These are phyloP conservation scores for Vulpes vulpes DNA, from an alignment of 2,113 vertebrate species.

Conservation along the genomic window DNA sequence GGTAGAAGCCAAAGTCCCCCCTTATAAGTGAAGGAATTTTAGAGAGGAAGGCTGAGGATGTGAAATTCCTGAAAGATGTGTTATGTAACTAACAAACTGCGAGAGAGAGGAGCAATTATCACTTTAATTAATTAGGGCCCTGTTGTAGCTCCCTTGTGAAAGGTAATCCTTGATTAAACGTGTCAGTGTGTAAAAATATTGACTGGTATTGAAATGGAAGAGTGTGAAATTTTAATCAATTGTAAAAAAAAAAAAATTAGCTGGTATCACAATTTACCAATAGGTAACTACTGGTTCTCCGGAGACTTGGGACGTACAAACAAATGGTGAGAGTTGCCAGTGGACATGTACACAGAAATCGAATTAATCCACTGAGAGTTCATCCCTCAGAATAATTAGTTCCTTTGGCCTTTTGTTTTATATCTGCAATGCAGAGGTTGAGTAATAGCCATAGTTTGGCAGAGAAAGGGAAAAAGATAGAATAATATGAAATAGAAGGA, in stretches of 20 bases:
- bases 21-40: neutral
- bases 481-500: neutral
- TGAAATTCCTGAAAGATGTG: conserved; percentile 67
- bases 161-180: conserved; percentile 82
- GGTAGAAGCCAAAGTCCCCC: neutral
- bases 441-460: neutral
- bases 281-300: conserved; percentile 60
- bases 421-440: conserved; percentile 3
- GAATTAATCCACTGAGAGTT: neutral
- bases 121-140: conserved; percentile 79
- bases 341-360: conserved; percentile 13
- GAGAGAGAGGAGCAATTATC: conserved; percentile 64
- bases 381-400: neutral
- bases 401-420: conserved; percentile 28
- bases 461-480: neutral
- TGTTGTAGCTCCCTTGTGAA: conserved; percentile 70
- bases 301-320: neutral
- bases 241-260: conserved; percentile 66
- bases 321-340: conserved; percentile 29
- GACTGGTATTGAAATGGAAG: conserved; percentile 71
- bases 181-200: conserved; percentile 80
- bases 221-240: conserved; percentile 80
- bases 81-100: conserved; percentile 70
- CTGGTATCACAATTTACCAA: conserved; percentile 61
- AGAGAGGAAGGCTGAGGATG: conserved; percentile 26